Evolutionary conservation across 53 echinoderm and acorn worm species (phyloP), one percentile per base, ranked within the genome.

Genomic region (Crossaster papposus): DNA sequence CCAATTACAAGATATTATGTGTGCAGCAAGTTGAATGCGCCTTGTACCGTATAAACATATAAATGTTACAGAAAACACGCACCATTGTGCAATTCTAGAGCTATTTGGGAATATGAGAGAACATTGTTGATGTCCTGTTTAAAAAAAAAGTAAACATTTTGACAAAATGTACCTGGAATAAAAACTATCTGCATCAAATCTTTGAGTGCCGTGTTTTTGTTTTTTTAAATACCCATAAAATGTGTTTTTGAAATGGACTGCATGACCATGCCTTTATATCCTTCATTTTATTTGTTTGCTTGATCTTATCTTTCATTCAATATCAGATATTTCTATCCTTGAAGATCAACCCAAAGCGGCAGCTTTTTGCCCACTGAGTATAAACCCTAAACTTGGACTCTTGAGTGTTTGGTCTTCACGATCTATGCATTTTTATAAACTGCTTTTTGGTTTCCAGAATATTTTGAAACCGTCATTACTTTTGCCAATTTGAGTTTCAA

Each of bases 11-110:
- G n/a, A n/a, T 84, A 70, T 44, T 5, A 44, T 26, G 72, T 84
- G 84, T 84, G 84, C 84, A 84, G 72, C 72, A 73, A 84, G 22
- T 65, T 31, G 68, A 71, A 83, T 50, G 83, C 70, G 68, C n/a
- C 36, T 83, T 83, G 83, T 83, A 70, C 36, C 14, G 20, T 50
- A 64, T 1, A 35, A 81, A 65, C 22, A 81, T 36, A 64, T 1
- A 81, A 81, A 23, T 30, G 34, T 73, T 73, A 26, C 28, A 24
- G 33, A 81, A 64, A 64, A 30, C 2, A 0, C 5, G 36, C 14
- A 30, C 23, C 14, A 26, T 36, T 44, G 79, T 29, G 32, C 52
- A 29, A 23, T 26, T 18, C 28, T 30, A 79, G 51, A 20, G 24
- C 28, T 2, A 31, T 54, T 36, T 23, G 24, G 55, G 23, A 62